phyloP scores from a whole-genome alignment of 1,140 invertebrate species.

The Nixonia krombeini region DNA sequence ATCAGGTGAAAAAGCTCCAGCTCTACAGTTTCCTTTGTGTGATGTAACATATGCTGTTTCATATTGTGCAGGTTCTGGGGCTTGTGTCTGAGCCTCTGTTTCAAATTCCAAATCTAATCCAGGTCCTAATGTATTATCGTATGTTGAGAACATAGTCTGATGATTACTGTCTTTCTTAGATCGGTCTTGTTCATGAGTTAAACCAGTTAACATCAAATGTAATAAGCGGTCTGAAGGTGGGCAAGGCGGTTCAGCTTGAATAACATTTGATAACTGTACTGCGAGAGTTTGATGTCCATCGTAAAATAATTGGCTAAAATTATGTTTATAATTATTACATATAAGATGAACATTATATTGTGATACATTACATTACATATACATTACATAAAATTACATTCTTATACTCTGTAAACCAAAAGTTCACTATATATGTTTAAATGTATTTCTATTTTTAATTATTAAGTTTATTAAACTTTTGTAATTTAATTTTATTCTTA shows the following conservation, averaged over 20 bases:
- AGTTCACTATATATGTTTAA: not conserved
- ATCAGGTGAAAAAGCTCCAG: constrained; percentile 94
- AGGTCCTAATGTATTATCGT: constrained; percentile 82
- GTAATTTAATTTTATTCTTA: too few relatives aligned
- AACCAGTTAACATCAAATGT: constrained; percentile 87
- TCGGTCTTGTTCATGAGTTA: constrained; percentile 87
- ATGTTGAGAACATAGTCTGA: constrained; percentile 70
- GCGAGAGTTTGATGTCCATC: constrained; percentile 95
- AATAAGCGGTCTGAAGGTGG: constrained; percentile 94
- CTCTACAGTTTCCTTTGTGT: constrained; percentile 96
- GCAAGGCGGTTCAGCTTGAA: constrained; percentile 92
- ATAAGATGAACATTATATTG: too few relatives aligned
- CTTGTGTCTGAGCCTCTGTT: constrained; percentile 89
- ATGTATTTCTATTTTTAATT: not conserved
- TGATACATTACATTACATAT: too few relatives aligned
- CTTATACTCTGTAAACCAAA: too few relatives aligned
- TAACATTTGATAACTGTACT: constrained; percentile 82
- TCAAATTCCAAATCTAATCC: constrained; percentile 97
- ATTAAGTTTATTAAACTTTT: too few relatives aligned
- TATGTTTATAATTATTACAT: constrained; percentile 8
- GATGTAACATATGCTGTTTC: constrained; percentile 99
- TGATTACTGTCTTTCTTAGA: constrained; percentile 72
- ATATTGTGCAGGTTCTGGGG: constrained; percentile 94
- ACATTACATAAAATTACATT: not conserved
- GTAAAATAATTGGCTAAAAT: constrained; percentile 88